Conservation (phyloP, 2,797 vertebrate genomes). For the Syngnathus rostellatus region DNA sequence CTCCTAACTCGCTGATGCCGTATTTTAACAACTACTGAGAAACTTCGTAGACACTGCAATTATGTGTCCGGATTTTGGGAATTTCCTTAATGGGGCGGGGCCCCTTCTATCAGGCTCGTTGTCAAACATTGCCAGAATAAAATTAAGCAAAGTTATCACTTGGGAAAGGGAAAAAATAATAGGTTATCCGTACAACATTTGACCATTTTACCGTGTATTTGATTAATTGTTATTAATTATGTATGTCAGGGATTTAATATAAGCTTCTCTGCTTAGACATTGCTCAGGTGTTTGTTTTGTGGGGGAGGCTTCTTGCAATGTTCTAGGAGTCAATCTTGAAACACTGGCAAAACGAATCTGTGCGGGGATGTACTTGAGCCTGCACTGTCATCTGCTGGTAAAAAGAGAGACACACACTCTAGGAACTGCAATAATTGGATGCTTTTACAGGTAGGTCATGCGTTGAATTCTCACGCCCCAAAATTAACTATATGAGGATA, state of each 20-base stretch:
- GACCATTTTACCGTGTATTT: too few species aligned
- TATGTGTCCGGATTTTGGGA: too few species aligned
- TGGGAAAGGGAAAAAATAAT: too few species aligned
- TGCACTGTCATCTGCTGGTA: constrained; percentile 57
- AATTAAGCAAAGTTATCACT: too few species aligned
- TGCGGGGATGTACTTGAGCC: constrained; percentile 19
- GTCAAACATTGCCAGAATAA: too few species aligned
- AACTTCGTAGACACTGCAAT: too few species aligned
- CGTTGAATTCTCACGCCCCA: constrained; percentile 32
- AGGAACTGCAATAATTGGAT: neutral
- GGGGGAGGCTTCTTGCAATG: neutral
- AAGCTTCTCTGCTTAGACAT: neutral
- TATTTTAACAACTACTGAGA: too few species aligned
- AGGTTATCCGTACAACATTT: too few species aligned
- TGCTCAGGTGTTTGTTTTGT: neutral
- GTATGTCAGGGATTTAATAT: neutral
- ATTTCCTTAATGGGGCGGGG: too few species aligned
- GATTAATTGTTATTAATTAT: neutral
- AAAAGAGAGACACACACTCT: constrained; percentile 23
- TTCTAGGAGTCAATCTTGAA: too few species aligned
- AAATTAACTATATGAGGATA: neutral
- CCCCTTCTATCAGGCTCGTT: too few species aligned
- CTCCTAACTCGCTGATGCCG: too few species aligned
- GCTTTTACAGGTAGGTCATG: constrained; percentile 20
- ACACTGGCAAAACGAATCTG: neutral